Evolutionary conservation across 2,113 vertebrate species (phyloP).

Genomic region (Pteruthius melanotis): DNA sequence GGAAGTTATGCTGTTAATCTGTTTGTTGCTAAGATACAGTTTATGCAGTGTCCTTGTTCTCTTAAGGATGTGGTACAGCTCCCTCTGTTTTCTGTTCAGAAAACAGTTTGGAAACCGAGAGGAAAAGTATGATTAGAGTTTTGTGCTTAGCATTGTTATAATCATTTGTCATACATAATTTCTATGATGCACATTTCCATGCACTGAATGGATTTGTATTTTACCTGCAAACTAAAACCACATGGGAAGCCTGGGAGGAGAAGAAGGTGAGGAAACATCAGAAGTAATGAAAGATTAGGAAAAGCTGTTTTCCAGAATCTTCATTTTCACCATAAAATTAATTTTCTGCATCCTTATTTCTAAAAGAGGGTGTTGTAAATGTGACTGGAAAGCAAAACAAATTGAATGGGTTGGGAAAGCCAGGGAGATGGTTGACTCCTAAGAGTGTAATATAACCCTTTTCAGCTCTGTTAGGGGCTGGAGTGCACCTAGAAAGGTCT

Average conservation of each 20-base stretch:
- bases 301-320: not conserved
- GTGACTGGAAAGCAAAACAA: not conserved
- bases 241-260: not conserved
- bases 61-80: not conserved
- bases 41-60: conserved; percentile 11
- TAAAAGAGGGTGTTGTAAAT: not conserved
- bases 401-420: not conserved
- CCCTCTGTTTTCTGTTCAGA: not conserved
- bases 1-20: not conserved
- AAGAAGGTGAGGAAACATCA: not conserved
- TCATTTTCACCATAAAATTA: not conserved
- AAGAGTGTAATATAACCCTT: not conserved
- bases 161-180: not conserved
- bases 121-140: not conserved
- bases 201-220: not conserved
- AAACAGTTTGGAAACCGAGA: not conserved
- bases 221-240: not conserved
- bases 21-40: conserved; percentile 46
- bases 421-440: not conserved
- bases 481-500: not conserved
- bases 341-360: not conserved
- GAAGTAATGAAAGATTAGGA: not conserved
- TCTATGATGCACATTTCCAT: not conserved
- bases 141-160: not conserved
- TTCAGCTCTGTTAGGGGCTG: not conserved